Base-by-base conservation (phyloP, 2,113 vertebrate species). In the Seriola aureovittata region DNA sequence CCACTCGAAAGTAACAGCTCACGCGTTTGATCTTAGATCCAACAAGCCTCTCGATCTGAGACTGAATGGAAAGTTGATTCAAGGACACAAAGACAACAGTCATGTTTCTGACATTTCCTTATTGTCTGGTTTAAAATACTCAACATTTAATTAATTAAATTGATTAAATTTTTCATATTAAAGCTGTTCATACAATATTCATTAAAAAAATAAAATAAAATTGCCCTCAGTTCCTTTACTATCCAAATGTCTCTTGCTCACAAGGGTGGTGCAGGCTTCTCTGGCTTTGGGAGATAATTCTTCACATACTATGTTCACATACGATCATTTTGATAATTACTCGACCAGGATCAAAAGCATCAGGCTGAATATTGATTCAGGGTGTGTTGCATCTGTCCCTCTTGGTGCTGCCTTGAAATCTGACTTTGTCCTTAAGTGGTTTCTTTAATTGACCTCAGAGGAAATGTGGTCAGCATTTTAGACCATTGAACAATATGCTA, bases 391-490 rank as follows among this genome's bases (percentile, higher is more conserved):
- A 52, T 62, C 3, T 13, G 55, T 74, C 75, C 59, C 70, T 70
- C 10, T 6, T 67, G 60, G 69, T 60, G 6, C 59, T 71, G 32
- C 71, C 62, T 64, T 58, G 42, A n/a, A 62, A 71, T 60, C 58
- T 70, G 46, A 83, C 52, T 71, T 80, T n/a, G 46, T 60, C 70
- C 57, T 75, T 75, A 2, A 38, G 57, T 67, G 84, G 59, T 66
- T 70, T 62, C 40, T 38, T 76, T 84, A 81, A 85, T 75, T 85
- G 73, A 75, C 50, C 80, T 66, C 73, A 34, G 10, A 66, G 62
- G 70, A 75, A 52, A 8, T 82, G 32, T n/a, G 58, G 58, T 63
- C 72, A 71, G 65, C 58, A 36, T 21, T 65, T 87, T 48, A 60
- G 40, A 59, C 63, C 4, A 3, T 38, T 50, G 68, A 50, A 36